phyloP scores from a whole-genome alignment of 2,113 vertebrate genomes.

The Mus musculus region GRCm39 chr1:121856001-121856500 shows the following conservation, averaged over 20 bases:
- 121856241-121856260: too few relatives aligned
- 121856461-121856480: too few relatives aligned
- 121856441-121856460: too few relatives aligned
- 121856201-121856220: too few relatives aligned
- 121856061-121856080: background rate
- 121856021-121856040: background rate
- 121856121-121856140: background rate
- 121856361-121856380: background rate
- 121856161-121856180: too few relatives aligned
- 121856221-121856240: too few relatives aligned
- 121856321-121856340: too few relatives aligned
- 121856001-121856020: background rate
- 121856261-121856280: too few relatives aligned
- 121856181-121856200: too few relatives aligned
- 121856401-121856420: background rate
- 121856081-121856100: background rate
- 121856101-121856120: background rate
- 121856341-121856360: constrained; percentile 8
- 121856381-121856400: background rate
- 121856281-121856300: background rate
- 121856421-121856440: background rate
- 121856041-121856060: background rate
- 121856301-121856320: background rate
- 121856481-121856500: too few relatives aligned
- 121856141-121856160: background rate